Conservation (phyloP, 2,888 invertebrate species). For the Netelia virgata region DNA sequence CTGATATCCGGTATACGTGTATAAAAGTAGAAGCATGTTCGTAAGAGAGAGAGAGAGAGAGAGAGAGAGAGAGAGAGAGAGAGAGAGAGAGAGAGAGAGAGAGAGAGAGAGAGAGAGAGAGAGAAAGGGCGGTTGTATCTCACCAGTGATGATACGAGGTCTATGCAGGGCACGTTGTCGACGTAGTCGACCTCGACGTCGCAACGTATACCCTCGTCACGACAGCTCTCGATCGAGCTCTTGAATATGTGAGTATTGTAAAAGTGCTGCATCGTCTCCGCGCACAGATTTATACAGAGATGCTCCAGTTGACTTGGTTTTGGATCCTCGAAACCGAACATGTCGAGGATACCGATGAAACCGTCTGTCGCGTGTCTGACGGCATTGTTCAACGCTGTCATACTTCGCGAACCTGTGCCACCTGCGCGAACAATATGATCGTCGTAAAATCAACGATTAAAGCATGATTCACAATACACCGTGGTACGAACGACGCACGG, state of each 20-base stretch:
- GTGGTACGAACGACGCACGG: too few relatives aligned
- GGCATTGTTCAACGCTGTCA: slow-evolving; percentile 96
- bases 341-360: slow-evolving; percentile 97
- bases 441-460: too few relatives aligned
- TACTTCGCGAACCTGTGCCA: slow-evolving; percentile 92
- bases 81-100: background rate
- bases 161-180: slow-evolving; percentile 98
- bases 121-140: slow-evolving; percentile 71
- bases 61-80: slow-evolving; percentile 1
- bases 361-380: slow-evolving; percentile 97
- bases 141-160: slow-evolving; percentile 95
- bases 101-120: background rate
- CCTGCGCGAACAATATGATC: slow-evolving; percentile 75
- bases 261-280: slow-evolving; percentile 99
- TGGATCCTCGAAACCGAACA: slow-evolving; percentile 98
- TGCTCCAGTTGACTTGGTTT: slow-evolving; percentile 96
- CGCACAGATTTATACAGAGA: slow-evolving; percentile 97
- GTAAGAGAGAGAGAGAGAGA: background rate
- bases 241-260: slow-evolving; percentile 99
- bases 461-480: too few relatives aligned
- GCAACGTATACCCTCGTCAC: slow-evolving; percentile 96
- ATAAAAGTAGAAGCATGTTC: background rate
- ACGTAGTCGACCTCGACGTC: slow-evolving; percentile 97
- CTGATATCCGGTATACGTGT: background rate
- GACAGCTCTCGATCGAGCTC: slow-evolving; percentile 96